Conservation (phyloP, 2,888 invertebrate species). For the Pammene fasciana region DNA sequence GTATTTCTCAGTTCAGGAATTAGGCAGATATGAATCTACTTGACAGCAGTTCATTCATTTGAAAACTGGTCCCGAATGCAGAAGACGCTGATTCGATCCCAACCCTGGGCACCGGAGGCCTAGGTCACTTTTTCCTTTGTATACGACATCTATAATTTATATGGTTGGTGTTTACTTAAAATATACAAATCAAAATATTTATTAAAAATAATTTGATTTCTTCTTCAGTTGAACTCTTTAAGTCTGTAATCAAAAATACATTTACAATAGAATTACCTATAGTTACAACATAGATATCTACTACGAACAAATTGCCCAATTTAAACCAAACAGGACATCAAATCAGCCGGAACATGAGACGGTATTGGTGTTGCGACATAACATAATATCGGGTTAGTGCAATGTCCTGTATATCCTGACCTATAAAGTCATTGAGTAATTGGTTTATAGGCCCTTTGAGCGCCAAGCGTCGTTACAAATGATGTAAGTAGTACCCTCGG, state of each 20-base stretch:
- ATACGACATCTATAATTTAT: too few relatives aligned
- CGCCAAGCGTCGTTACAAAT: background rate
- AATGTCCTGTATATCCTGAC: constrained; percentile 27
- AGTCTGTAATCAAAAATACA: background rate
- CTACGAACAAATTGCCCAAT: constrained; percentile 29
- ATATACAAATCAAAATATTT: too few relatives aligned
- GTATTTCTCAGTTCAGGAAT: too few relatives aligned
- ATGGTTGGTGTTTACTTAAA: too few relatives aligned
- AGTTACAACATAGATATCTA: constrained; percentile 15
- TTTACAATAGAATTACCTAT: background rate
- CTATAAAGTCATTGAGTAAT: background rate
- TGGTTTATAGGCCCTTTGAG: constrained; percentile 1
- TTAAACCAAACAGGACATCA: constrained; percentile 13
- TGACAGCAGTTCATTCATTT: too few relatives aligned
- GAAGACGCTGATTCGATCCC: too few relatives aligned
- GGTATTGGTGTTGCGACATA: constrained; percentile 21
- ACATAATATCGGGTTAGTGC: constrained; percentile 25
- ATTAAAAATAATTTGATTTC: too few relatives aligned
- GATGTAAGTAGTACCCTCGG: background rate
- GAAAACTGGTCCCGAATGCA: too few relatives aligned
- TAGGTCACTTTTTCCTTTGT: too few relatives aligned
- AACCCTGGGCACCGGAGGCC: too few relatives aligned
- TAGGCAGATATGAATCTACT: too few relatives aligned
- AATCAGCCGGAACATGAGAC: constrained; percentile 8
- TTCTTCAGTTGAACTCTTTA: too few relatives aligned